phyloP scores from a whole-genome alignment of 2,113 vertebrate genomes.

The Sapayoa aenigma region DNA sequence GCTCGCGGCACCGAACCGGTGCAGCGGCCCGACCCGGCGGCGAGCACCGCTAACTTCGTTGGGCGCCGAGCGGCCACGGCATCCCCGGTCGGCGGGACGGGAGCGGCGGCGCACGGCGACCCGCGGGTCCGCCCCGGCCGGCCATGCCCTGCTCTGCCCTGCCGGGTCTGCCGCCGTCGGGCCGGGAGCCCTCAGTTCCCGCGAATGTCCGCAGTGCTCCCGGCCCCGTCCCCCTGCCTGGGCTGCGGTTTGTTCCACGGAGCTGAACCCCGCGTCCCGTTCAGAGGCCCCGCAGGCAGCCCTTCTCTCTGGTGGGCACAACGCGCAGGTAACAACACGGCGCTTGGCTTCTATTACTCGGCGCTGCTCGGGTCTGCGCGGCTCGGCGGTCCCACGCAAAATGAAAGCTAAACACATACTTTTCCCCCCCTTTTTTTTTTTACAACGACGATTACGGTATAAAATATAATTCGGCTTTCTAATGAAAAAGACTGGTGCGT shows the following conservation, averaged over 20 bases:
- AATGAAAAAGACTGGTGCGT: background rate
- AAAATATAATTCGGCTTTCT: background rate
- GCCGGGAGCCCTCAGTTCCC: background rate
- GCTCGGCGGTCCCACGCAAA: background rate
- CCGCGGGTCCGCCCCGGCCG: background rate
- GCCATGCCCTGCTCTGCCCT: background rate
- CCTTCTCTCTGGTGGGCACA: background rate
- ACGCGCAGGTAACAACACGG: background rate
- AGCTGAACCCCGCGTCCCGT: background rate
- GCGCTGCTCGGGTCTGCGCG: background rate
- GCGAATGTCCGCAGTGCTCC: too few species aligned
- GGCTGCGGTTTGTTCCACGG: background rate
- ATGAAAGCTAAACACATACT: background rate
- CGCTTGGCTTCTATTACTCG: background rate
- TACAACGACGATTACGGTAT: background rate
- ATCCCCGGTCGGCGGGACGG: background rate
- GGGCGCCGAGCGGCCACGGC: background rate
- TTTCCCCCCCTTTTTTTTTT: background rate
- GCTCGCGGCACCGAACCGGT: background rate
- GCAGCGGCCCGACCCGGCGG: background rate
- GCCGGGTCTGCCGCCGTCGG: background rate
- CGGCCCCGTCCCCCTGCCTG: background rate
- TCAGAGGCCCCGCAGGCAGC: background rate
- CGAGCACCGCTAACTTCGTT: slow-evolving; percentile 27
- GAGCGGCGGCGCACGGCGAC: background rate